Evolutionary conservation across 2,113 vertebrate species (phyloP).

Genomic region (Paradisaea rubra): DNA sequence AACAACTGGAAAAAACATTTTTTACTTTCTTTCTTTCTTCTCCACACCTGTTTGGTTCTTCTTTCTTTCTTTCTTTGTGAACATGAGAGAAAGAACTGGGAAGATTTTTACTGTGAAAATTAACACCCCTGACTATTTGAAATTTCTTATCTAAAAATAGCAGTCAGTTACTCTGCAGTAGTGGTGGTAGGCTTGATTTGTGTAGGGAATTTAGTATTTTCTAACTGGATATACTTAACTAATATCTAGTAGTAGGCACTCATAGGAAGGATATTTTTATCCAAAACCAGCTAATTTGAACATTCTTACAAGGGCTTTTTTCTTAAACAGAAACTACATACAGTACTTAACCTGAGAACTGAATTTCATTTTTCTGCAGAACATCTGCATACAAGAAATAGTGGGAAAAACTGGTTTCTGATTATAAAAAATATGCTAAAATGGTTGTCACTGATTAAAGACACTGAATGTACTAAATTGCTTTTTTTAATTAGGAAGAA

Average conservation of each 20-base stretch:
- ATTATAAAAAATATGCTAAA: background rate
- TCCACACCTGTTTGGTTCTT: background rate
- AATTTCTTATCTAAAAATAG: background rate
- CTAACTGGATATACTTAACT: background rate
- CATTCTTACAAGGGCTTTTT: background rate
- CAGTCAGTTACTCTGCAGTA: background rate
- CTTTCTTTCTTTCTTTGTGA: background rate
- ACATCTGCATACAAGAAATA: background rate
- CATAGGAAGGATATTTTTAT: background rate
- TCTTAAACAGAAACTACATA: background rate
- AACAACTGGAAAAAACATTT: background rate
- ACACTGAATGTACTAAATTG: background rate
- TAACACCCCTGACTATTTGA: background rate
- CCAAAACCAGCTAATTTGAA: background rate
- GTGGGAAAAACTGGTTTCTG: background rate
- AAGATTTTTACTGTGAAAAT: background rate
- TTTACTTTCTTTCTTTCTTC: background rate
- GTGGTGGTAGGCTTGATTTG: background rate
- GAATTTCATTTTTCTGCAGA: background rate
- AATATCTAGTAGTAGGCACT: background rate
- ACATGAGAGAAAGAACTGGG: background rate
- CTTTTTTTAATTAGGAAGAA: background rate
- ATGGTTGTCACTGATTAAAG: background rate
- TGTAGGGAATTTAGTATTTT: background rate
- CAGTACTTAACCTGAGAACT: background rate